A percentile compares a stretch with the other conserved stretches of the same genome.
These are phyloP conservation scores for Corythucha ciliata DNA, from an alignment of 2,888 invertebrate species.

Conservation along the genomic window DNA sequence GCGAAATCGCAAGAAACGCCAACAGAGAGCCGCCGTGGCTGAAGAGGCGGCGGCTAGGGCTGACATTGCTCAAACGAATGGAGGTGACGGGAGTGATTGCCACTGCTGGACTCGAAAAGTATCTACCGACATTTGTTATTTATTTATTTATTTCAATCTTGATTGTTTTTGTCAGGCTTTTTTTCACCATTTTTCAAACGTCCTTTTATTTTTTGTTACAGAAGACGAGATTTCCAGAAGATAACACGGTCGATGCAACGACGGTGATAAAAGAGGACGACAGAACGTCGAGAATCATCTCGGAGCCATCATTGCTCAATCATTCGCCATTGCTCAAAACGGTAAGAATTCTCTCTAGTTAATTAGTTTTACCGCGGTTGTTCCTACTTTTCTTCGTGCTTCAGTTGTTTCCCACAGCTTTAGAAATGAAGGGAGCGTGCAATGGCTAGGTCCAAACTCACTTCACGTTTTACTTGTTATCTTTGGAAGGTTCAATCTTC, in stretches of 20 bases:
- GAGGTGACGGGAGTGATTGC: slow-evolving; percentile 11
- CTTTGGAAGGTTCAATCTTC: too few relatives aligned
- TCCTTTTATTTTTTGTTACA: slow-evolving; percentile 40
- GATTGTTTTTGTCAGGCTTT: neutral
- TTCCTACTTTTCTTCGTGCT: too few relatives aligned
- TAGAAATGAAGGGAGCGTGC: too few relatives aligned
- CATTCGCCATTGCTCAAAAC: slow-evolving; percentile 24
- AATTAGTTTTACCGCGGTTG: too few relatives aligned
- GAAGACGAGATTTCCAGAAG: slow-evolving; percentile 46
- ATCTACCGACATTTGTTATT: neutral
- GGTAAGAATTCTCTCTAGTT: too few relatives aligned
- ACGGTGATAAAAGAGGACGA: slow-evolving; percentile 38
- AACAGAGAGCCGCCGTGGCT: too few relatives aligned
- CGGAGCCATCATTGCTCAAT: slow-evolving; percentile 23
- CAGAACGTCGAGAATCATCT: slow-evolving; percentile 16
- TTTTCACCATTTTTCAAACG: neutral
- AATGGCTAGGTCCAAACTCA: too few relatives aligned
- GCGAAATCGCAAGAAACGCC: too few relatives aligned
- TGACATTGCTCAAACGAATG: neutral
- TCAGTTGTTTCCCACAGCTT: too few relatives aligned
- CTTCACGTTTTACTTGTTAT: too few relatives aligned
- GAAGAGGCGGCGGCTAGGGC: slow-evolving; percentile 44
- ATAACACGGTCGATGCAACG: slow-evolving; percentile 46
- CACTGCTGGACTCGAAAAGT: slow-evolving; percentile 23
- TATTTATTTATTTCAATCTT: neutral